A percentile compares a stretch with the other conserved stretches of the same genome.
Conservation (phyloP, 2,113 vertebrate species). For the Amazona guildingii region DNA sequence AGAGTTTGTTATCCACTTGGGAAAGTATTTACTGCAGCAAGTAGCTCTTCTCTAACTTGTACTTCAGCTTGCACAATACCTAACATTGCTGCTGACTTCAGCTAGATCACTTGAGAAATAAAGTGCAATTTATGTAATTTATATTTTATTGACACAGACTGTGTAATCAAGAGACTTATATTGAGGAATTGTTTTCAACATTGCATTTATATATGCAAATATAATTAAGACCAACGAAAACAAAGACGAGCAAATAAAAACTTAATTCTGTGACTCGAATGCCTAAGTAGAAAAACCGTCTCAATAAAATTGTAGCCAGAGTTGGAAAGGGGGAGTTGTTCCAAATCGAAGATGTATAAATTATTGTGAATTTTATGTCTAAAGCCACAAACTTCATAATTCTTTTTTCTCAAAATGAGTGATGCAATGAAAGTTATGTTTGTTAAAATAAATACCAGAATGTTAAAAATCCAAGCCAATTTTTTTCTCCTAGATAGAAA, state of each 20-base stretch:
- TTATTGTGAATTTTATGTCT: rapidly evolving
- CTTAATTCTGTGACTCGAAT: neutral
- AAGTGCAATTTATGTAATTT: neutral
- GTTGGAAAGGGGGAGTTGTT: rapidly evolving
- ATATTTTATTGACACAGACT: neutral
- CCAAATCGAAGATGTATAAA: neutral
- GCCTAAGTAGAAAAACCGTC: neutral
- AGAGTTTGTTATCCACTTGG: neutral
- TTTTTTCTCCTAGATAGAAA: neutral
- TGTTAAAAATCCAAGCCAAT: neutral
- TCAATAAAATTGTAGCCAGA: neutral
- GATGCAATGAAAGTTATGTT: neutral
- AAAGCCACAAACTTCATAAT: neutral
- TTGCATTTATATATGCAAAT: neutral
- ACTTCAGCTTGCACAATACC: neutral
- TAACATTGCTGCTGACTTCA: neutral
- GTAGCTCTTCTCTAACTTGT: neutral
- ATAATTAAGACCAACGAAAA: neutral
- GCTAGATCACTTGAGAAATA: neutral
- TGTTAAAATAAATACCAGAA: neutral
- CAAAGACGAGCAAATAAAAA: neutral
- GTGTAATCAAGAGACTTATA: neutral
- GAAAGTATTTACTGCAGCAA: neutral
- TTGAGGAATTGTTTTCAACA: neutral
- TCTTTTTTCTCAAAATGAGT: neutral